Conservation (phyloP, 2,113 vertebrate genomes). For the Cyphomyrus discorhynchus region DNA sequence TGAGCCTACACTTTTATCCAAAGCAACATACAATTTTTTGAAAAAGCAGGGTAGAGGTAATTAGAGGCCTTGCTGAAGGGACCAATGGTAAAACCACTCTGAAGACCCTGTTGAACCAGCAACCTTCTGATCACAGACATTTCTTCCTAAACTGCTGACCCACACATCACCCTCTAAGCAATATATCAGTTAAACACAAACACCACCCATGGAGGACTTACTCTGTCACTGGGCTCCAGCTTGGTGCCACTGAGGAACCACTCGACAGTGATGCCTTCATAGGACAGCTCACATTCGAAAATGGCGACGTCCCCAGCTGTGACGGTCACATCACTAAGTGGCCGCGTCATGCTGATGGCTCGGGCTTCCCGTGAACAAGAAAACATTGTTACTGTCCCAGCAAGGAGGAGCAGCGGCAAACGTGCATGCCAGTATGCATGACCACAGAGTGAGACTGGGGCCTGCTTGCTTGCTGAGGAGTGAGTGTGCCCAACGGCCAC, state of each 20-base stretch:
- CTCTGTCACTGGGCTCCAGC: slow-evolving; percentile 83
- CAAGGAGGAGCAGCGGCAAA: slow-evolving; percentile 47
- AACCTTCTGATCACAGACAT: background rate
- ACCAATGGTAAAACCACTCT: background rate
- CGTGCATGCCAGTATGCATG: slow-evolving; percentile 59
- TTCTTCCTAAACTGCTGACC: background rate
- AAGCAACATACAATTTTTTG: background rate
- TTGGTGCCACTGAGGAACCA: slow-evolving; percentile 88
- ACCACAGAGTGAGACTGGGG: slow-evolving; percentile 47
- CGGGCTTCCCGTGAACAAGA: slow-evolving; percentile 81
- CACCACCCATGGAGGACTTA: slow-evolving; percentile 51
- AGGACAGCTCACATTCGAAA: slow-evolving; percentile 92
- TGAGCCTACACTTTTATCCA: background rate
- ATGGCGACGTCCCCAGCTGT: slow-evolving; percentile 92
- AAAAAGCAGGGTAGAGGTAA: background rate
- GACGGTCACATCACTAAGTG: slow-evolving; percentile 85
- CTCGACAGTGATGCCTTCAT: slow-evolving; percentile 84
- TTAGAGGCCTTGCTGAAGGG: background rate
- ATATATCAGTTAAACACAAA: background rate
- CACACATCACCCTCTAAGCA: background rate
- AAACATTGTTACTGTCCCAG: slow-evolving; percentile 68
- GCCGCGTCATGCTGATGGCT: slow-evolving; percentile 72
- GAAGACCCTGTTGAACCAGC: background rate
- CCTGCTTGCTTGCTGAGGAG: slow-evolving; percentile 40
- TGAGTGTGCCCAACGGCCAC: slow-evolving; percentile 15